Conservation (phyloP, 1,140 invertebrate species). For the Pseudomyrmex gracilis region DNA sequence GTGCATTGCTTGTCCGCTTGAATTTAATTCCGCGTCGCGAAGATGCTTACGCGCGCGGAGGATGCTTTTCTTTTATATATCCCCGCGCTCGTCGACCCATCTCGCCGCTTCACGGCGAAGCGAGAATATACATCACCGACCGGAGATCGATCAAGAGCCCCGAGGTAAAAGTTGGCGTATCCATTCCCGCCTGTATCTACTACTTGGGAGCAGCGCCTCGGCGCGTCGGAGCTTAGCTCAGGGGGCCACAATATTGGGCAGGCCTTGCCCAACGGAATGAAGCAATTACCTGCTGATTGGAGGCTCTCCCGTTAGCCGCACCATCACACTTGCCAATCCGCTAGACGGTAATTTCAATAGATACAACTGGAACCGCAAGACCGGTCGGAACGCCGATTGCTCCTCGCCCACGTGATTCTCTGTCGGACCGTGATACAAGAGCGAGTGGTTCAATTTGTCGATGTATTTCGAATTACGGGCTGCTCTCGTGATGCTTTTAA, state of each 20-base stretch:
- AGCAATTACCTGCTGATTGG: constrained; percentile 78
- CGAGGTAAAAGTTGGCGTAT: constrained; percentile 25
- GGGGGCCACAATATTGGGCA: constrained; percentile 65
- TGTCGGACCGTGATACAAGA: constrained; percentile 32
- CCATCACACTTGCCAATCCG: constrained; percentile 83
- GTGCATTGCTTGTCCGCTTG: neutral
- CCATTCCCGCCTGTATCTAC: neutral
- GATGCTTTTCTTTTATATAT: constrained; percentile 28
- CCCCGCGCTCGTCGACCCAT: neutral
- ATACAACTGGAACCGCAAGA: constrained; percentile 76
- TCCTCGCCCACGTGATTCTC: constrained; percentile 73
- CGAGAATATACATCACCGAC: neutral
- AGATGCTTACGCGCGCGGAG: neutral
- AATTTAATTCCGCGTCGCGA: neutral
- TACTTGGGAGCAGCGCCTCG: constrained; percentile 5
- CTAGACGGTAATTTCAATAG: constrained; percentile 77
- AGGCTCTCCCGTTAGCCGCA: constrained; percentile 79
- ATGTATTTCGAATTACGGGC: constrained; percentile 60
- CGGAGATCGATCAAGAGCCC: constrained; percentile 14
- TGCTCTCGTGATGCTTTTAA: constrained; percentile 14
- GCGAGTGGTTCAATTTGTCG: constrained; percentile 51
- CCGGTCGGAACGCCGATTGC: constrained; percentile 73
- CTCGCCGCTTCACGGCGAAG: neutral
- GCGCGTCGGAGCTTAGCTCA: constrained; percentile 38
- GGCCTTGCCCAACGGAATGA: constrained; percentile 76